Evolutionary conservation across 2,113 vertebrate species (phyloP).

Genomic region (Turdus rufiventris): DNA sequence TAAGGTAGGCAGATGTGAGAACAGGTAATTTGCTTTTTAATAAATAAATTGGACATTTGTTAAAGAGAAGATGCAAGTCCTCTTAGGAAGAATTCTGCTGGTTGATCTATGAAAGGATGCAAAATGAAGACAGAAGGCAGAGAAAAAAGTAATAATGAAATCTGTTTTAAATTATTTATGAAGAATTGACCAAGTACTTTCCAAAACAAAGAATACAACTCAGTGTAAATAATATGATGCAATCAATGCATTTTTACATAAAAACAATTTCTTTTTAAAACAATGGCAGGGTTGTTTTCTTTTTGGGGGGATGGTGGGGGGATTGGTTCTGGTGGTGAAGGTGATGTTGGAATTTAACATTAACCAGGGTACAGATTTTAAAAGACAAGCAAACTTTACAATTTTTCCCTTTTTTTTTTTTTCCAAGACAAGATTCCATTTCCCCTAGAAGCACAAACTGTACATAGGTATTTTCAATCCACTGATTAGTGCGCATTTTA

Average conservation of each 20-base stretch:
- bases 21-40: not conserved
- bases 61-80: not conserved
- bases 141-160: not conserved
- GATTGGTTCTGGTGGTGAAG: not conserved
- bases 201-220: not conserved
- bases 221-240: not conserved
- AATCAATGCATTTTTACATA: not conserved
- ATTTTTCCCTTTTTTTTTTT: not conserved
- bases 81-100: not conserved
- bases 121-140: not conserved
- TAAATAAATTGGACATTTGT: not conserved
- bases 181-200: not conserved
- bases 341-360: not conserved
- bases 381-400: not conserved
- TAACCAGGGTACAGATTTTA: not conserved
- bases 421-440: not conserved
- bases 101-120: not conserved
- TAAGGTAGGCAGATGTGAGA: not conserved
- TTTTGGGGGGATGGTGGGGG: fast-evolving
- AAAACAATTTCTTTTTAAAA: not conserved
- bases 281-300: not conserved
- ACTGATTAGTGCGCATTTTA: not conserved
- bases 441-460: not conserved
- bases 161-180: not conserved
- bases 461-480: not conserved